Evolutionary conservation across 2,113 vertebrate genomes (phyloP).

Genomic region (Xiphorhynchus elegans): DNA sequence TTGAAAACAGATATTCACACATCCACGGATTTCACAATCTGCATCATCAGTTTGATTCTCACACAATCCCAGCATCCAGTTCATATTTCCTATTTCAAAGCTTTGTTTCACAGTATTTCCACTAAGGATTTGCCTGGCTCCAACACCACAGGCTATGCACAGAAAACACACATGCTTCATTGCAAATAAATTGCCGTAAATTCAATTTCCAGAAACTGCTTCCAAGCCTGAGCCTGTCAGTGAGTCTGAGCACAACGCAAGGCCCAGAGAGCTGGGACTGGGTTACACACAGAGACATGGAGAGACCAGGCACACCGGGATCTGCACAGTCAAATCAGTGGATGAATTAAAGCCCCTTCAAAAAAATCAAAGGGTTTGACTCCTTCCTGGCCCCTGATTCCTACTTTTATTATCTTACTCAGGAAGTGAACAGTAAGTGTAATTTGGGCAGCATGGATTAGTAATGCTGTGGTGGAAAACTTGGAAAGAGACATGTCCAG

Average conservation of each 20-base stretch:
- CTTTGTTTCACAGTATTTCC: constrained; percentile 27
- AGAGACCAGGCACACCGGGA: background rate
- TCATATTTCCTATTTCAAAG: background rate
- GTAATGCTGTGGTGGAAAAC: background rate
- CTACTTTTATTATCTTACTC: background rate
- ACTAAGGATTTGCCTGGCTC: background rate
- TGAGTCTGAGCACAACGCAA: background rate
- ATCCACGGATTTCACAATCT: background rate
- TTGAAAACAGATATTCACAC: background rate
- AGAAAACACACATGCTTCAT: background rate
- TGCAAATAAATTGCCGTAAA: background rate
- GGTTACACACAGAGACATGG: background rate
- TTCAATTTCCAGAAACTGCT: background rate
- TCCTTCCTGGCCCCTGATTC: background rate
- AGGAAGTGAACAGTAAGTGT: accelerated
- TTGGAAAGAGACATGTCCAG: accelerated
- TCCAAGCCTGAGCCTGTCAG: background rate
- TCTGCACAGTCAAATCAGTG: background rate
- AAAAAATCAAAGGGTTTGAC: background rate
- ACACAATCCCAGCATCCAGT: constrained; percentile 15
- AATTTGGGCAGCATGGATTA: background rate
- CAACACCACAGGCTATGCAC: background rate
- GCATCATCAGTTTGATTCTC: background rate
- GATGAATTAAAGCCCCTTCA: background rate
- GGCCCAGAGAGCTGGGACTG: background rate